Evolutionary conservation across 2,797 vertebrate genomes (phyloP), one percentile per base, ranked within the genome.

Genomic region (Rachycentron canadum): DNA sequence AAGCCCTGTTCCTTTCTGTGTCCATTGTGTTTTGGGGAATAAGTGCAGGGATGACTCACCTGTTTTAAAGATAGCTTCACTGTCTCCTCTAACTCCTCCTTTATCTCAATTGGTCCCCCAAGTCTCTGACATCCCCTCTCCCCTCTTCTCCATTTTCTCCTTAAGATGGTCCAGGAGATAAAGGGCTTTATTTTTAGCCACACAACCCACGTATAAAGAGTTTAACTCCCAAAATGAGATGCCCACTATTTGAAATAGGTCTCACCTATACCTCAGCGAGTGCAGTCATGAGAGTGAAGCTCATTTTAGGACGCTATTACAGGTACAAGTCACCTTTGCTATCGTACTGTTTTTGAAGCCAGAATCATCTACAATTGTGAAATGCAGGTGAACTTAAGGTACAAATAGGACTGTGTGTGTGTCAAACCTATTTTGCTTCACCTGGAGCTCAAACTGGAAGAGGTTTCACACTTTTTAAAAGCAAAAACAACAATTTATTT

Each of bases 11-110:
- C 41, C 41, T 67, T 19, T 13, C 68, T 62, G 9, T 26, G 71
- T 61, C 53, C 59, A 10, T 76, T 32, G 62, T 40, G 32, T 59
- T 45, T 38, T 1, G 21, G 53, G 7, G 34, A 36, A 73, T 23
- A 53, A 55, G 32, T 73, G 34, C 73, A 34, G 56, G 57, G 58
- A 84, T 89, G 89, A 89, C 71, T 86, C 81, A 81, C 60, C 80
- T 55, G 32, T 55, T 76, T 82, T 52, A 60, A 28, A 69, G 61
- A 79, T 58, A 82, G 72, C 61, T 40, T 34, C 14, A 1, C 49
- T 64, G 56, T 62, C 56, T 60, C 40, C 53, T 59, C 26, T 32
- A 19, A 9, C 21, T 28, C 30, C 36, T 59, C 32, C 53, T 28
- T 14, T 21, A 45, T 53, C 57, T 76, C 73, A 38, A 19, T 36